phyloP scores from a whole-genome alignment of 2,113 vertebrate species.

The Dromas ardeola region DNA sequence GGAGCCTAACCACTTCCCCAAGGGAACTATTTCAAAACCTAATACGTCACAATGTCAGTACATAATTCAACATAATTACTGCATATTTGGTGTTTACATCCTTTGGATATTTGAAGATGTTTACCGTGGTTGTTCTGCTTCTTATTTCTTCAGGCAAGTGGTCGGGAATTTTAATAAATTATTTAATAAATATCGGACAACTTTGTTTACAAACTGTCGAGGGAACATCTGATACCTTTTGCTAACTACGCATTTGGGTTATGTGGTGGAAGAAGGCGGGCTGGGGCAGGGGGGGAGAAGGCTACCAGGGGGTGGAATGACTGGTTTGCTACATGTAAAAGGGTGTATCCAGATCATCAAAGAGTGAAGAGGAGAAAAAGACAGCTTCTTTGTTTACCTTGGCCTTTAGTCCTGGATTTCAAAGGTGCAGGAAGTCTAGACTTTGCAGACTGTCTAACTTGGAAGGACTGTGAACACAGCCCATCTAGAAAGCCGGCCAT shows the following conservation, averaged over 20 bases:
- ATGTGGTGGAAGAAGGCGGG: rapidly evolving
- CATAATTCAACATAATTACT: slow-evolving; percentile 4
- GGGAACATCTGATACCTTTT: background rate
- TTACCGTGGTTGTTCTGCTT: background rate
- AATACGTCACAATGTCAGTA: background rate
- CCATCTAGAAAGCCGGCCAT: background rate
- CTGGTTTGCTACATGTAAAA: background rate
- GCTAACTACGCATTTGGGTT: background rate
- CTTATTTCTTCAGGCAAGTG: background rate
- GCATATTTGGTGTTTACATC: slow-evolving; percentile 5
- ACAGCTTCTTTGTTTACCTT: background rate
- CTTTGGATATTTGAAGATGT: background rate
- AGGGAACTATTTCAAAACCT: background rate
- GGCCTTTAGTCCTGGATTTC: background rate
- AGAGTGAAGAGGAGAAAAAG: background rate
- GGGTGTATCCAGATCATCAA: background rate
- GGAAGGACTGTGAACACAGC: background rate
- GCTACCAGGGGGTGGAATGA: background rate
- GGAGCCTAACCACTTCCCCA: background rate
- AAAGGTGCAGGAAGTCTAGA: background rate
- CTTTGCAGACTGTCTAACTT: background rate
- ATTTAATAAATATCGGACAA: background rate
- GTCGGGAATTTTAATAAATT: background rate
- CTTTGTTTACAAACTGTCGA: background rate
- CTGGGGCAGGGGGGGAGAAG: background rate